Evolutionary conservation across 2,888 invertebrate species (phyloP).

Genomic region (Mylabris sibirica): DNA sequence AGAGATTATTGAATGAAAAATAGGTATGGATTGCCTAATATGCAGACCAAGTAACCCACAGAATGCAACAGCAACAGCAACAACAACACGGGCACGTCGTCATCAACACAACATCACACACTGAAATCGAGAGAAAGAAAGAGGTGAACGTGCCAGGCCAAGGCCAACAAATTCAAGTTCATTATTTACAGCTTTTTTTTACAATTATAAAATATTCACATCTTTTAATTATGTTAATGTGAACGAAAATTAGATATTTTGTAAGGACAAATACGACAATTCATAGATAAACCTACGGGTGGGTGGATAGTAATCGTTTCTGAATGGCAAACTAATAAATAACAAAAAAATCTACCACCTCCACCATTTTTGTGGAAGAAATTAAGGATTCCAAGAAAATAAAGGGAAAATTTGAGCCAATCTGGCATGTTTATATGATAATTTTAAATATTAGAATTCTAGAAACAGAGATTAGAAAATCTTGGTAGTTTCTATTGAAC

Average conservation of each 20-base stretch:
- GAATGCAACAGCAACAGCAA: slow-evolving; percentile 25
- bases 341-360: no score
- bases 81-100: slow-evolving; percentile 32
- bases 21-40: slow-evolving; percentile 5
- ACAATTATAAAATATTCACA: neutral
- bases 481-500: no score
- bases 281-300: no score
- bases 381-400: no score
- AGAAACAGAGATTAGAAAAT: no score
- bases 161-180: slow-evolving; percentile 49
- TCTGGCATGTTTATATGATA: no score
- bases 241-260: neutral
- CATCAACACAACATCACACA: slow-evolving; percentile 18
- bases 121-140: slow-evolving; percentile 17
- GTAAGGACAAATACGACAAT: no score
- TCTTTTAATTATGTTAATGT: neutral
- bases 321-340: no score
- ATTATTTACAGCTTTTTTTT: slow-evolving; percentile 21
- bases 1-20: neutral
- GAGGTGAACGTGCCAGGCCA: slow-evolving; percentile 52
- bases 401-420: no score
- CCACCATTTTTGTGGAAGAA: no score
- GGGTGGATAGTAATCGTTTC: neutral
- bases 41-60: slow-evolving; percentile 43
- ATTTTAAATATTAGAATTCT: no score